phyloP scores from a whole-genome alignment of 2,797 vertebrate genomes.

The Anas georgica region DNA sequence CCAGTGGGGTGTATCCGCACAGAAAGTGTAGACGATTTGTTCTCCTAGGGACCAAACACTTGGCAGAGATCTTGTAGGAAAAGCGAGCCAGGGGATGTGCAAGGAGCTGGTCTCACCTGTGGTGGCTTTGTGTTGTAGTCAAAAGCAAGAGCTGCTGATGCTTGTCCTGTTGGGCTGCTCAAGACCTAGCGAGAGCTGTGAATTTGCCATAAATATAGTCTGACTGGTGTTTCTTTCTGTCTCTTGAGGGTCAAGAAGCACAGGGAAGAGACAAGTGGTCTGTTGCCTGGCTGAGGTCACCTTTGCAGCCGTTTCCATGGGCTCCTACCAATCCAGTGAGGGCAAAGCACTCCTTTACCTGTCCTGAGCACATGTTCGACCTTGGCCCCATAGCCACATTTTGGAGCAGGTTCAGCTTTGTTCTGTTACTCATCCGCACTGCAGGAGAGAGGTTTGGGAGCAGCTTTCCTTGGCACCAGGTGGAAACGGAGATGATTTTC shows the following conservation, averaged over 20 bases:
- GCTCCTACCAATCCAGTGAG: not conserved
- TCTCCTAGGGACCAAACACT: not conserved
- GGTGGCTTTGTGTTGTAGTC: not conserved
- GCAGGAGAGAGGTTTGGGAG: not conserved
- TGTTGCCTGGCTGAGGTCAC: not conserved
- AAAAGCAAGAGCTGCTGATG: not conserved
- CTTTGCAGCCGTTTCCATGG: not conserved
- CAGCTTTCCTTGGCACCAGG: not conserved
- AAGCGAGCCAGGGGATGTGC: not conserved
- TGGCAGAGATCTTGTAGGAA: not conserved
- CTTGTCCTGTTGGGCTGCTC: not conserved
- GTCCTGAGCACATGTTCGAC: accelerated
- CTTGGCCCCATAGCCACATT: not conserved
- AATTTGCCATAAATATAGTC: not conserved
- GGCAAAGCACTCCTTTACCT: not conserved
- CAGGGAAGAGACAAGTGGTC: not conserved
- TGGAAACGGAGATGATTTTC: not conserved
- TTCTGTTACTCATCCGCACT: not conserved
- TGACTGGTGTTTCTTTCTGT: not conserved
- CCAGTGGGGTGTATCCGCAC: not conserved
- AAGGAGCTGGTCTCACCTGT: not conserved
- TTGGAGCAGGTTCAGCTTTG: not conserved
- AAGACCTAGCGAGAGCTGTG: not conserved
- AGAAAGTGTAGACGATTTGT: not conserved
- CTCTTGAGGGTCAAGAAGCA: not conserved